phyloP scores from a whole-genome alignment of 2,797 vertebrate species.

The Characodon lateralis region DNA sequence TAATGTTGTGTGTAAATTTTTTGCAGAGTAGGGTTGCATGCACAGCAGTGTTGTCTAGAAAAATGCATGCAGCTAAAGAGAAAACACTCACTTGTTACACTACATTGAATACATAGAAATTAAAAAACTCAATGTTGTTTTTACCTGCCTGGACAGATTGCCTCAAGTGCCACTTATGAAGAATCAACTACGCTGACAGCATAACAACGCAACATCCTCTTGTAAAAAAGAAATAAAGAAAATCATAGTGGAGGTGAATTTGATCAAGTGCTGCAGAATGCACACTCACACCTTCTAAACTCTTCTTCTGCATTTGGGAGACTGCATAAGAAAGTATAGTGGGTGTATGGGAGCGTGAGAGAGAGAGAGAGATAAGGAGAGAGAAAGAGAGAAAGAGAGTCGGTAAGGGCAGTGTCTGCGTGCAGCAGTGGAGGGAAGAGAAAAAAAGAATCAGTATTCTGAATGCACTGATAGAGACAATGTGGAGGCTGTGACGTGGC shows the following conservation, averaged over 20 bases:
- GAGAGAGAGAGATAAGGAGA: slow-evolving; percentile 21
- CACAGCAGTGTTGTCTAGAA: slow-evolving; percentile 34
- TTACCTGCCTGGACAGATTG: slow-evolving; percentile 71
- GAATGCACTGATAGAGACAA: slow-evolving; percentile 77
- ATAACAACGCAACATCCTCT: slow-evolving; percentile 52
- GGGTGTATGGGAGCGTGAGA: slow-evolving; percentile 62
- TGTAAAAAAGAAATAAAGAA: slow-evolving; percentile 5
- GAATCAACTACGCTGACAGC: slow-evolving; percentile 60
- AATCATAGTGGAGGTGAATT: slow-evolving; percentile 61
- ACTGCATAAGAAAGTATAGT: slow-evolving; percentile 62
- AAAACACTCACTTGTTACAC: slow-evolving; percentile 60
- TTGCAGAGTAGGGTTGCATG: neutral
- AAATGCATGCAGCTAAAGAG: slow-evolving; percentile 23
- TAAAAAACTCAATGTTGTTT: slow-evolving; percentile 36
- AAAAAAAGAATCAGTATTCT: slow-evolving; percentile 77
- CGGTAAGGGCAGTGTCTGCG: slow-evolving; percentile 69
- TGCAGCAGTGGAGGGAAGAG: slow-evolving; percentile 61
- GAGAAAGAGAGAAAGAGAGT: slow-evolving; percentile 50
- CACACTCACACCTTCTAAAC: slow-evolving; percentile 43
- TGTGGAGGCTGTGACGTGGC: slow-evolving; percentile 76
- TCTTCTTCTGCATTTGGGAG: slow-evolving; percentile 63
- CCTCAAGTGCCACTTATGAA: slow-evolving; percentile 60
- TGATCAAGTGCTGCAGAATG: slow-evolving; percentile 24
- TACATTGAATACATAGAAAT: slow-evolving; percentile 29
- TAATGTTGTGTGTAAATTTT: slow-evolving; percentile 4